Evolutionary conservation across 2,797 vertebrate species (phyloP).

Genomic region (Pangasius mekongensis): DNA sequence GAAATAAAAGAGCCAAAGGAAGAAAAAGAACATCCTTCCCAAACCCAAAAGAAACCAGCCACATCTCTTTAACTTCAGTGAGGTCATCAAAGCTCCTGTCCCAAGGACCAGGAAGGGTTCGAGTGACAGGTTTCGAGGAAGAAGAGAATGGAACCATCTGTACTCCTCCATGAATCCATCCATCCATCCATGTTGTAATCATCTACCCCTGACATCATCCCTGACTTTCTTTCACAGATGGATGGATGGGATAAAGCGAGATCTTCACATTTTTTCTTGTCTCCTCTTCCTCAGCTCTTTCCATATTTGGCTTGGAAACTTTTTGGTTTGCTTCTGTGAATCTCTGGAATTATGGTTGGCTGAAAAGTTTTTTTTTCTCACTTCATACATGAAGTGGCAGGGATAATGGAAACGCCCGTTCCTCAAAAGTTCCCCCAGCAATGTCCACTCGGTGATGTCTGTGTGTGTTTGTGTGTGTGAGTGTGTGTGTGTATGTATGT

Average conservation of each 20-base stretch:
- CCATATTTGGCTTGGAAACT: conserved; percentile 70
- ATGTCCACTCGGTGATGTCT: conserved; percentile 13
- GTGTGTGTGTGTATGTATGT: neutral
- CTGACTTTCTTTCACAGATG: conserved; percentile 37
- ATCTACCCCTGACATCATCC: conserved; percentile 10
- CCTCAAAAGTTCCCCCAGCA: conserved; percentile 10
- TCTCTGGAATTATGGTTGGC: conserved; percentile 65
- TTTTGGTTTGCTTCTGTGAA: conserved; percentile 82
- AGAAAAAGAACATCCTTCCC: conserved; percentile 50
- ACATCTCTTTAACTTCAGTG: conserved; percentile 75
- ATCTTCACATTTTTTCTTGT: conserved; percentile 58
- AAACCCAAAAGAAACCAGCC: conserved; percentile 73
- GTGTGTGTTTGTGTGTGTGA: neutral
- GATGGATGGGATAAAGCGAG: conserved; percentile 35
- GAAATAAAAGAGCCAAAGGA: conserved; percentile 67
- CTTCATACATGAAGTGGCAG: conserved; percentile 65
- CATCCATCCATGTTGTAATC: conserved; percentile 32
- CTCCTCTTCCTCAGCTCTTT: conserved; percentile 71
- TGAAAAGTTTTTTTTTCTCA: conserved; percentile 57
- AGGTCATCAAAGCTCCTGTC: conserved; percentile 82
- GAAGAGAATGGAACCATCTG: conserved; percentile 58
- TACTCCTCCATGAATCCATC: conserved; percentile 46
- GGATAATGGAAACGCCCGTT: conserved; percentile 33
- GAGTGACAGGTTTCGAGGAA: conserved; percentile 62
- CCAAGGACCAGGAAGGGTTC: conserved; percentile 77